Evolutionary conservation across 2,113 vertebrate genomes (phyloP).

Genomic region (Eurystomus gularis): DNA sequence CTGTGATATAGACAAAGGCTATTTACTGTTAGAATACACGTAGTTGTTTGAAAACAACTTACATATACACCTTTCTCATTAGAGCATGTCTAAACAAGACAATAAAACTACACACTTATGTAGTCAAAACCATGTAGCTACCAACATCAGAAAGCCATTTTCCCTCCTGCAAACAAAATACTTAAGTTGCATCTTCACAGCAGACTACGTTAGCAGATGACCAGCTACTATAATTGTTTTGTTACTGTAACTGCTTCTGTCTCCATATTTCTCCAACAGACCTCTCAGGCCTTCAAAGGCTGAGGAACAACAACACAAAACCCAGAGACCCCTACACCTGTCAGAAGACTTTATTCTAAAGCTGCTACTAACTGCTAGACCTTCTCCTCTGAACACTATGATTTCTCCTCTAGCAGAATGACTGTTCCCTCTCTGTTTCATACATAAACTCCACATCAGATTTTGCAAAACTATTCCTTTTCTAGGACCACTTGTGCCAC

Average conservation of each 20-base stretch:
- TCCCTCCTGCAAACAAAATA: background rate
- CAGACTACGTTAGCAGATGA: background rate
- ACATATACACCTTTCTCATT: background rate
- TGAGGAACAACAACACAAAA: background rate
- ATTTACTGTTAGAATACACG: background rate
- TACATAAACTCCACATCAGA: background rate
- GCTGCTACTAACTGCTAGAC: background rate
- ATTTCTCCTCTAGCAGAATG: background rate
- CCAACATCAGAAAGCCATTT: background rate
- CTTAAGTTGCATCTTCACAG: background rate
- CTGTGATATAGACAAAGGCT: background rate
- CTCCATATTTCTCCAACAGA: background rate
- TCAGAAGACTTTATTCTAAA: background rate
- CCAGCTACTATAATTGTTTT: background rate
- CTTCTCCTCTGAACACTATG: background rate
- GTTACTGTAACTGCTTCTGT: background rate
- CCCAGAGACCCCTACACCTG: fast-evolving
- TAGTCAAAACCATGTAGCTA: background rate
- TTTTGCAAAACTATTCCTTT: background rate
- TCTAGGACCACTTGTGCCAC: background rate
- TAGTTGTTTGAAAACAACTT: background rate
- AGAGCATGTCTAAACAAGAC: background rate
- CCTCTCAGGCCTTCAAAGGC: background rate
- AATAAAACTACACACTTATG: background rate
- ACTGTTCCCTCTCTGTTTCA: background rate